phyloP scores from a whole-genome alignment of 2,888 invertebrate species.

The Eupeodes latifasciatus region DNA sequence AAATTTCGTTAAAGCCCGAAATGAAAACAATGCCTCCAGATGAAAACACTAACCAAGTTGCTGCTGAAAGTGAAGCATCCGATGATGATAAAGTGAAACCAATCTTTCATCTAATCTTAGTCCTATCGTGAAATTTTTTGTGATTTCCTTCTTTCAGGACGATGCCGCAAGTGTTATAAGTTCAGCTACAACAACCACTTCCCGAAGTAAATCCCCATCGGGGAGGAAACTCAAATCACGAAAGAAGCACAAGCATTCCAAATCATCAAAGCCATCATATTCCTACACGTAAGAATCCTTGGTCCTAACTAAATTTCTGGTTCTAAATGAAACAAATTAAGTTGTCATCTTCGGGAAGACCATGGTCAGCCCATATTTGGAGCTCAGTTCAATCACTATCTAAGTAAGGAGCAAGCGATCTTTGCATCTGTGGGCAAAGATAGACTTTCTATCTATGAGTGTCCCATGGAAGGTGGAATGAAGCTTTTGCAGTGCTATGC shows the following conservation, averaged over 20 bases:
- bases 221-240: conserved; percentile 86
- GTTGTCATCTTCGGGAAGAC: conserved; percentile 94
- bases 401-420: conserved; percentile 92
- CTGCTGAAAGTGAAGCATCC: conserved; percentile 77
- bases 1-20: not conserved
- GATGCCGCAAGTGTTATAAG: conserved; percentile 93
- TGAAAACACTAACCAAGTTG: conserved; percentile 44
- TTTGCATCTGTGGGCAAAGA: conserved; percentile 98
- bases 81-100: conserved; percentile 75
- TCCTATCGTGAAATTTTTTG: not conserved
- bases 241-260: conserved; percentile 86
- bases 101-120: not conserved
- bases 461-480: conserved; percentile 91
- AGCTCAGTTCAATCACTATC: conserved; percentile 95
- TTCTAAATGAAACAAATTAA: conserved; percentile 79
- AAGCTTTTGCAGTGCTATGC: conserved; percentile 95
- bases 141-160: conserved; percentile 81
- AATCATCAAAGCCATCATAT: conserved; percentile 89
- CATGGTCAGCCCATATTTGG: conserved; percentile 97
- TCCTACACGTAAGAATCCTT: conserved; percentile 84
- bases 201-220: conserved; percentile 92
- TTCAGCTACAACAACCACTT: conserved; percentile 91
- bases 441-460: conserved; percentile 96
- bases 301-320: not conserved
- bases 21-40: conserved; percentile 53